Percentiles rank a stretch among this genome's conserved stretches.
Evolutionary conservation across 2,797 vertebrate genomes (phyloP).

Genomic region (Emydoidea blandingii): DNA sequence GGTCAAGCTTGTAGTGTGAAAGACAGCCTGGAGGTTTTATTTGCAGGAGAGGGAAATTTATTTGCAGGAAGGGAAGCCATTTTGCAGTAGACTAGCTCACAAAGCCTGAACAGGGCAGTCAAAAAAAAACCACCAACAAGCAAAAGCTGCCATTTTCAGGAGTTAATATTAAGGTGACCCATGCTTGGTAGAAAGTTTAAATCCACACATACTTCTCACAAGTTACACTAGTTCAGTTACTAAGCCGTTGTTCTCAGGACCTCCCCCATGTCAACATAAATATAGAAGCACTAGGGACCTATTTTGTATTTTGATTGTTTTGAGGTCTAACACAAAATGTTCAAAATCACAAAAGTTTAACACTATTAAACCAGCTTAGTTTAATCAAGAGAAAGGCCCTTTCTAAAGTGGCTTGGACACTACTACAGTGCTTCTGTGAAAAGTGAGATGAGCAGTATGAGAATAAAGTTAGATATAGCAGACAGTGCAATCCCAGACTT

Average conservation of each 20-base stretch:
- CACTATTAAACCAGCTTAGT: not conserved
- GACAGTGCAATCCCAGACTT: not conserved
- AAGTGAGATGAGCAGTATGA: not conserved
- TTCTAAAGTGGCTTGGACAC: not conserved
- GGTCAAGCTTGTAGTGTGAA: not conserved
- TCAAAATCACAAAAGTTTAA: not conserved
- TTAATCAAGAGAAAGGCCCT: not conserved
- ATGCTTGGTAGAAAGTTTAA: not conserved
- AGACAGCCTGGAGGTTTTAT: not conserved
- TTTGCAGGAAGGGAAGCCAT: not conserved
- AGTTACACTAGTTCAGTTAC: not conserved
- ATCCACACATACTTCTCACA: not conserved
- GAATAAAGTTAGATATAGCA: not conserved
- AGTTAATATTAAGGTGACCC: not conserved
- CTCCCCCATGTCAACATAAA: not conserved
- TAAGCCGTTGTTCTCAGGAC: not conserved
- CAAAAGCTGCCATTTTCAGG: not conserved
- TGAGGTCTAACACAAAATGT: not conserved
- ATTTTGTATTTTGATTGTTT: not conserved
- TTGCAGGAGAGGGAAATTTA: not conserved
- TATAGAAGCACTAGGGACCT: not conserved
- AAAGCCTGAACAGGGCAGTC: not conserved
- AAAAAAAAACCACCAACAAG: not conserved
- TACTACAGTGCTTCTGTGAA: not conserved
- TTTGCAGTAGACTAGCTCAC: not conserved